A percentile compares a stretch with the other conserved stretches of the same genome.
These are phyloP conservation scores for Illadopsis cleaveri DNA, from an alignment of 2,113 vertebrate genomes.

Conservation along the genomic window DNA sequence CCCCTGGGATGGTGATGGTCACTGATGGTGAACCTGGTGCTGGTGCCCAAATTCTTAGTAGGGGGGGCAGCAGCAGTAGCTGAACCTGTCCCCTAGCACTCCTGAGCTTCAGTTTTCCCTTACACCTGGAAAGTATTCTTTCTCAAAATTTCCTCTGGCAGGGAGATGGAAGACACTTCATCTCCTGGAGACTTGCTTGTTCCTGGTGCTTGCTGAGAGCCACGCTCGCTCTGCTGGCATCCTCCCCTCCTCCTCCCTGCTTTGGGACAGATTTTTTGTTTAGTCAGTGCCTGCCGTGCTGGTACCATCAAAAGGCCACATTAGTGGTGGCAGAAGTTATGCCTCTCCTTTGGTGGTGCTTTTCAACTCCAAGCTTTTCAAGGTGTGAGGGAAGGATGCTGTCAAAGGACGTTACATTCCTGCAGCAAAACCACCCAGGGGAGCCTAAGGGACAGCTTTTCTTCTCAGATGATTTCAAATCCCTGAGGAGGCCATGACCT, in stretches of 20 bases:
- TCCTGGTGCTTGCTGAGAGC: background rate
- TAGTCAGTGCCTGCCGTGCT: background rate
- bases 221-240: fast-evolving
- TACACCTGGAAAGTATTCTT: background rate
- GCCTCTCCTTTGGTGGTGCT: background rate
- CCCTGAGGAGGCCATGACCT: background rate
- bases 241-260: background rate
- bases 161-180: background rate
- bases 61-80: background rate
- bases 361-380: background rate
- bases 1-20: fast-evolving
- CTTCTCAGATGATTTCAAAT: background rate
- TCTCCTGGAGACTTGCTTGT: fast-evolving
- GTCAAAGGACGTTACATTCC: background rate
- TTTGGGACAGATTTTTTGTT: background rate
- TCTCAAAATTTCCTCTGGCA: background rate
- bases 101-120: background rate
- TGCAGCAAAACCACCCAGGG: background rate
- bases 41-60: background rate
- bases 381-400: background rate
- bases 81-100: background rate
- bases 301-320: background rate
- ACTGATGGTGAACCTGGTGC: background rate
- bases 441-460: background rate
- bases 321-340: background rate